Evolutionary conservation across 2,888 invertebrate genomes (phyloP), one percentile per base, ranked within the genome.

Genomic region (Tetragnatha montana): DNA sequence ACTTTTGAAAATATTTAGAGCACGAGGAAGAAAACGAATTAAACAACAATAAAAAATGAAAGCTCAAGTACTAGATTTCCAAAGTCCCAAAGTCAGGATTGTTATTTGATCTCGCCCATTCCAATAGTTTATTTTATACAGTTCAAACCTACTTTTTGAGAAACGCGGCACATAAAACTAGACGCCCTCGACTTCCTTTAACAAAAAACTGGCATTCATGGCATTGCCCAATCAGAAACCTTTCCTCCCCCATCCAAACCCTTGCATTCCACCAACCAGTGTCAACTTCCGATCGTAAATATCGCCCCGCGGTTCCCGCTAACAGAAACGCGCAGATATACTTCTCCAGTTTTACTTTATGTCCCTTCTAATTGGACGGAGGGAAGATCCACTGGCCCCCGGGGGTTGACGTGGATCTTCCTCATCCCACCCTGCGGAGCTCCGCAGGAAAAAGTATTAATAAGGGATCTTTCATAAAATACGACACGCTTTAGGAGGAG

Each of bases 241-340:
- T 60, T 60, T 12, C 60, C 60, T 60, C 60, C 60, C 17, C 17
- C 14, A 60, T 60, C 60, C 8, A 60, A 60, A 60, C 17, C 60
- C 12, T 60, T 60, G 17, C 60, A 60, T 60, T 60, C 60, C 60
- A 17, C 17, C 60, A 60, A 68, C 12, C 51, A 60, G 78, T 60
- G 78, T 78, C 78, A 60, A 22, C 60, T 78, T 35, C 21, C 1
- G 51, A 4, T 78, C 78, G 78, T 78, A 78, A 78, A 78, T 78
- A 60, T 78, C 78, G 21, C 49, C 49, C 75, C 8, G 17, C 75
- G 49, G 17, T 35, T n/a, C 75, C 60, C 17, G 60, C 60, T 60
- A 60, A 60, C 60, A 60, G 60, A 60, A 60, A 60, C 17, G 60
- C 60, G 10, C 60, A 60, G 12, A 17, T 60, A 60, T 60, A 60